phyloP scores from a whole-genome alignment of 2,797 vertebrate genomes.

The Xenentodon cancila region DNA sequence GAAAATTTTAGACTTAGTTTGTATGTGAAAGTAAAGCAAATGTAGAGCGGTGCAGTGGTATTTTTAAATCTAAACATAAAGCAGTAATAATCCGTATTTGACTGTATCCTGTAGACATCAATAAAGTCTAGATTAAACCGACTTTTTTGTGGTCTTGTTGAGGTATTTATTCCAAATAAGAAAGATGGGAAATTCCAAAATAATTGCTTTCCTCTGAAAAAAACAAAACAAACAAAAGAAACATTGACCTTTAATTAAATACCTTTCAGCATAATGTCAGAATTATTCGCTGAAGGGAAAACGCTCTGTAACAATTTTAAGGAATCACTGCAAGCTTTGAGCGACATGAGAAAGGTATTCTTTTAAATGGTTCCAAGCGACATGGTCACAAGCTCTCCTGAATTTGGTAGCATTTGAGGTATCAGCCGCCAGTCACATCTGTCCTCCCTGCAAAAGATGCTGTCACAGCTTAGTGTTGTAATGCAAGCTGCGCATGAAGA shows the following conservation, averaged over 20 bases:
- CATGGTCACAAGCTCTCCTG: conserved; percentile 9
- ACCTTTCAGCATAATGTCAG: not conserved
- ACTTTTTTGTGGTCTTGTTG: too few relatives aligned
- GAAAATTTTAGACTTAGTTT: too few relatives aligned
- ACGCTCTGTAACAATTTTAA: conserved; percentile 2
- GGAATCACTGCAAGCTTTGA: not conserved
- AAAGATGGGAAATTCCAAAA: not conserved
- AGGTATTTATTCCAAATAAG: too few relatives aligned
- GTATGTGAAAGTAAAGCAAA: too few relatives aligned
- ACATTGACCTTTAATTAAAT: not conserved
- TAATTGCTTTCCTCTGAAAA: not conserved
- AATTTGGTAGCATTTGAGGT: conserved; percentile 13
- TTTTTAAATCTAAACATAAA: too few relatives aligned
- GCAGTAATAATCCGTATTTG: too few relatives aligned
- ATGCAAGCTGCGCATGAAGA: conserved; percentile 44
- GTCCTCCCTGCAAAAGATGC: conserved; percentile 26
- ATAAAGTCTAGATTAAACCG: too few relatives aligned
- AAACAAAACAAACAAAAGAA: not conserved
- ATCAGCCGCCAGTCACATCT: conserved; percentile 34
- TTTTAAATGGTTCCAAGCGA: not conserved
- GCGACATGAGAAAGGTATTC: not conserved
- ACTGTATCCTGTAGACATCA: too few relatives aligned
- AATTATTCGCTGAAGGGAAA: conserved; percentile 1
- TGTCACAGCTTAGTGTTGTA: conserved; percentile 35
- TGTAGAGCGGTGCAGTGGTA: too few relatives aligned